Percentiles rank a stretch among this genome's conserved stretches.
These are phyloP conservation scores for Ceratosolen fusciceps DNA, from an alignment of 1,140 invertebrate genomes.

Conservation along the genomic window DNA sequence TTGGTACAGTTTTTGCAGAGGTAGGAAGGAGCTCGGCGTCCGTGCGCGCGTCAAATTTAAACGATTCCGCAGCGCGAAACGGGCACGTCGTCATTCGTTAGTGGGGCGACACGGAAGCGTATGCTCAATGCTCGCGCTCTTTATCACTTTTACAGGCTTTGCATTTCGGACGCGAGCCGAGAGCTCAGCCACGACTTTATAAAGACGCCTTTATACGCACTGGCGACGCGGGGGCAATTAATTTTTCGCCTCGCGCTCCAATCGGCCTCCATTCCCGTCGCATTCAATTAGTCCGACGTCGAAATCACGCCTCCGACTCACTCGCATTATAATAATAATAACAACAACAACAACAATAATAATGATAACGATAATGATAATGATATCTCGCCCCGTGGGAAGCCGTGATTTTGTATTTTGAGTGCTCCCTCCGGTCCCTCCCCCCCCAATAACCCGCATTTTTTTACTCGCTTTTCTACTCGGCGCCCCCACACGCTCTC, in stretches of 20 bases:
- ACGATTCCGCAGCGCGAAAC: conserved; percentile 8
- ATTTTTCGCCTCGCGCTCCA: conserved; percentile 31
- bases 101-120: conserved; percentile 3
- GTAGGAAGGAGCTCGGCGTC: background rate
- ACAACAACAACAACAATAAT: too few relatives aligned
- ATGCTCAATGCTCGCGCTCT: background rate
- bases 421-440: background rate
- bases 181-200: conserved; percentile 25
- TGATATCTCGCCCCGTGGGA: conserved; percentile 27
- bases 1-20: background rate
- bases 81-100: conserved; percentile 13
- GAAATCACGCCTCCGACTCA: conserved; percentile 17
- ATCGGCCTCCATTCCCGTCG: conserved; percentile 18
- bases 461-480: background rate
- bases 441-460: too few relatives aligned
- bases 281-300: conserved; percentile 42
- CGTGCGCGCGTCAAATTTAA: conserved; percentile 10
- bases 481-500: too few relatives aligned
- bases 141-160: background rate
- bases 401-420: conserved; percentile 23
- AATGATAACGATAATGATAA: too few relatives aligned
- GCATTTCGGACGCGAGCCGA: background rate
- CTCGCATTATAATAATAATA: conserved; percentile 38
- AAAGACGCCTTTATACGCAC: conserved; percentile 23
- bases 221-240: conserved; percentile 35